phyloP scores from a whole-genome alignment of 2,797 vertebrate species.

The Novumbra hubbsi region DNA sequence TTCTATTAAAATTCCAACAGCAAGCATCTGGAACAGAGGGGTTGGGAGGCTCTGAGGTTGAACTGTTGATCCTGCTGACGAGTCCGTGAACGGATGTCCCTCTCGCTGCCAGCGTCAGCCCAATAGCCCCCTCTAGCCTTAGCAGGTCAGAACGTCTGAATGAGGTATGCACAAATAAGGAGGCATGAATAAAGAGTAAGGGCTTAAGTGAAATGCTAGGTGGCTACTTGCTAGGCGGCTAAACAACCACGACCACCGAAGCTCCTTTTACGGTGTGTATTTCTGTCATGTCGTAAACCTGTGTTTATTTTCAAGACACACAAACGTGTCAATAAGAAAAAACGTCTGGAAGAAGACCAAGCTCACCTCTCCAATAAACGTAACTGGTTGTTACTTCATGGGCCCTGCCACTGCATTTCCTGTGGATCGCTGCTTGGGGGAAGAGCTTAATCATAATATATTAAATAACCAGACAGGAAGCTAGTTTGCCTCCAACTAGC shows the following conservation, averaged over 20 bases:
- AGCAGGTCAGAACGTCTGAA: constrained; percentile 14
- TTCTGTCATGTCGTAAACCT: constrained; percentile 52
- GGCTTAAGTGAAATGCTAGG: constrained; percentile 39
- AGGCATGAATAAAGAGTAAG: neutral
- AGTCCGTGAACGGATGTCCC: constrained; percentile 23
- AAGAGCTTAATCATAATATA: constrained; percentile 65
- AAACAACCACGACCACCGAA: constrained; percentile 31
- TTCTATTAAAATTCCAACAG: constrained; percentile 18
- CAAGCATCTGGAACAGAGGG: constrained; percentile 13
- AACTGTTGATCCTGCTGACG: neutral
- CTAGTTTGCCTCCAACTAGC: constrained; percentile 46
- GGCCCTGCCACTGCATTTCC: constrained; percentile 53
- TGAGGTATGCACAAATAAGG: neutral
- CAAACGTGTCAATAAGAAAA: constrained; percentile 53
- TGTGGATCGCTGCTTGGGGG: constrained; percentile 31
- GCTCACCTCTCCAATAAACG: constrained; percentile 50
- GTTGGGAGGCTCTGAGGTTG: constrained; percentile 16
- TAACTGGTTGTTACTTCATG: constrained; percentile 55
- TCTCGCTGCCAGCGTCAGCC: neutral
- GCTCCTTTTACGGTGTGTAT: constrained; percentile 51
- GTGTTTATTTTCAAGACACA: constrained; percentile 53
- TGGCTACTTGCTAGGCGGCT: constrained; percentile 42
- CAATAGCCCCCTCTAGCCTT: constrained; percentile 25
- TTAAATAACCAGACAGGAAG: constrained; percentile 63
- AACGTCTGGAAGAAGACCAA: constrained; percentile 46